Evolutionary conservation across 2,888 invertebrate species (phyloP), one percentile per base, ranked within the genome.

Genomic region (Ormyrus thymus): DNA sequence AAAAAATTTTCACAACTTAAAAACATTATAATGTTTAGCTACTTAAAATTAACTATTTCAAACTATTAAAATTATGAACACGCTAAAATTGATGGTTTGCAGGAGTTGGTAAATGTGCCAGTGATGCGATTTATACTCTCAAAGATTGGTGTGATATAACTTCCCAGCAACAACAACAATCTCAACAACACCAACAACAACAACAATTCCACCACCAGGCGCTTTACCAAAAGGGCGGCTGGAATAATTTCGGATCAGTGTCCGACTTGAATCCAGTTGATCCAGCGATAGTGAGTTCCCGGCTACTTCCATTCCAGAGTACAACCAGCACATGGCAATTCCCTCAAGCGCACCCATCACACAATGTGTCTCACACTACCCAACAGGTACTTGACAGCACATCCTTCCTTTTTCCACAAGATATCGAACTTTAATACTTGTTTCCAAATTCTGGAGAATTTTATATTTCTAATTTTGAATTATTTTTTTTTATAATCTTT

Each of bases 191-290:
- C 82, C 89, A 89, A 76, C 90, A 90, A 80, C 91, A 91, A 80
- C 86, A 84, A 71, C 89, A 87, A 69, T 91, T 86, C 89, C 92
- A 85, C 88, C 89, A 88, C 83, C 89, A 88, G 83, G 81, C 86
- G 80, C 79, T 89, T 53, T 89, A 90, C 79, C 89, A 89, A 80
- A 89, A 90, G 82, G 85, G 86, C 64, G 86, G 88, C 73, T 90
- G 90, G 88, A 90, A 89, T 79, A 90, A 89, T 77, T 88, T 89
- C 64, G 89, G 88, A 83, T 88, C 90, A 82, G 94, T 93, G 90
- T 92, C 94, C 84, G 97, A 97, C 91, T 97, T 97, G 97, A 96
- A 97, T 85, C 94, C 96, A 84, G 93, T 97, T 92, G 98, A 98
- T 92, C 97, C 98, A 79, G 97, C 97, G 84, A 97, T 98, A 85